phyloP scores from a whole-genome alignment of 2,113 vertebrate species.

The Oxyura jamaicensis region DNA sequence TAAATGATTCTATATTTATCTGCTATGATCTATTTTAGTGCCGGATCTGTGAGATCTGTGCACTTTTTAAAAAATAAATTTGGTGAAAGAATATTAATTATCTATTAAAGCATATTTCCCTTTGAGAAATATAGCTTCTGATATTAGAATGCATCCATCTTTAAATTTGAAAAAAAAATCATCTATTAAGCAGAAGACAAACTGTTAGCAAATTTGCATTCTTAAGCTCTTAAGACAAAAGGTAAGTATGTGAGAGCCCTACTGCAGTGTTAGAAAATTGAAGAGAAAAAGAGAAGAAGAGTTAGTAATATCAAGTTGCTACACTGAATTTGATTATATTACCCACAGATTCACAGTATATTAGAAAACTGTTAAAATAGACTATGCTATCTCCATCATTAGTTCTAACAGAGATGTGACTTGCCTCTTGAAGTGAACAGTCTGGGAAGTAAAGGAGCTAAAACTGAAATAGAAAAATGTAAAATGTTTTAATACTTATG shows the following conservation, averaged over 20 bases:
- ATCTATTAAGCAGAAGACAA: slow-evolving; percentile 12
- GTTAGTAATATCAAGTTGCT: slow-evolving; percentile 59
- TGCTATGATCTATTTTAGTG: background rate
- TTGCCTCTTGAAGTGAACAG: slow-evolving; percentile 95
- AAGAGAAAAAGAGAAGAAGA: slow-evolving; percentile 33
- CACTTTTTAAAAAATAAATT: background rate
- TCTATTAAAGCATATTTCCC: background rate
- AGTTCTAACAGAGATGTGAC: slow-evolving; percentile 75
- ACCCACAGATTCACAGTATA: slow-evolving; percentile 31
- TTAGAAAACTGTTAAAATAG: slow-evolving; percentile 61
- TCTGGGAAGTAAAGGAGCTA: slow-evolving; percentile 88
- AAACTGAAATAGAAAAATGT: slow-evolving; percentile 81
- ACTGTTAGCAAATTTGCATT: slow-evolving; percentile 51
- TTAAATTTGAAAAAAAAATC: slow-evolving; percentile 40
- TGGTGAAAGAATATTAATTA: background rate
- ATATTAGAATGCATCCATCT: background rate
- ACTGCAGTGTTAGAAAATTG: slow-evolving; percentile 24
- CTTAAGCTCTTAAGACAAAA: slow-evolving; percentile 46
- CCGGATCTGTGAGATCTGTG: background rate
- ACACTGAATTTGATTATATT: slow-evolving; percentile 39
- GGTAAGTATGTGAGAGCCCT: slow-evolving; percentile 24
- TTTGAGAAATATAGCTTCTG: background rate
- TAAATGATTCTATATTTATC: background rate
- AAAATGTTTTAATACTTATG: slow-evolving; percentile 59
- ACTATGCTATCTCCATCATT: slow-evolving; percentile 52